These are phyloP conservation scores for Drosophila borborema DNA, from an alignment of 2,888 invertebrate species.

Conservation along the genomic window DNA sequence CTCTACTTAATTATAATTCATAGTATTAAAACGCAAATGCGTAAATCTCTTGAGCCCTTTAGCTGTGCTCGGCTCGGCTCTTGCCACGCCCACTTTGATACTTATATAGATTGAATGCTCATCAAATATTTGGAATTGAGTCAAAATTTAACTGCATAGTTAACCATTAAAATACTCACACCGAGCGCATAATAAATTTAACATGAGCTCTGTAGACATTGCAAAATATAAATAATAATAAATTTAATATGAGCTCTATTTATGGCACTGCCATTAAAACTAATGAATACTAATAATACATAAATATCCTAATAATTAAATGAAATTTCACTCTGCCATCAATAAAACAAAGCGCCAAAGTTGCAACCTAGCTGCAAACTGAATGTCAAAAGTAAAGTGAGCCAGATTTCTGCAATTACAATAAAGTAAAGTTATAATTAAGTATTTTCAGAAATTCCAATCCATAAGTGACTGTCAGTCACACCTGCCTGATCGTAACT, in stretches of 20 bases:
- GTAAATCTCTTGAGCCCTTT: constrained; percentile 34
- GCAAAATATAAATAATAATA: not conserved
- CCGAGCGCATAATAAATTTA: constrained; percentile 1
- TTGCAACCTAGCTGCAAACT: constrained; percentile 1
- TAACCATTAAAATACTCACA: constrained; percentile 1
- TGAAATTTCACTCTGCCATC: not conserved
- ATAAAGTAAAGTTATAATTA: not conserved
- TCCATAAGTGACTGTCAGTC: not conserved
- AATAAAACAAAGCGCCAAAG: not conserved
- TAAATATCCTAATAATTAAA: constrained; percentile 1
- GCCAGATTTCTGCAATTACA: not conserved
- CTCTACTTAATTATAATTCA: constrained; percentile 66
- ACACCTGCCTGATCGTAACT: constrained; percentile 5
- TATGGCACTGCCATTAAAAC: constrained; percentile 5
- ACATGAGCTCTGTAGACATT: constrained; percentile 1
- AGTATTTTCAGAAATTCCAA: not conserved
- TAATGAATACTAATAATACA: constrained; percentile 5
- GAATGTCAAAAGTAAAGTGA: not conserved
- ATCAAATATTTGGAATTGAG: constrained; percentile 7
- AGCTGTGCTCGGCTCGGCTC: not conserved
- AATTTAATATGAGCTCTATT: not conserved
- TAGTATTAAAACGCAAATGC: constrained; percentile 56
- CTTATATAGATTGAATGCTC: constrained; percentile 9
- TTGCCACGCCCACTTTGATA: constrained; percentile 21
- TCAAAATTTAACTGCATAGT: not conserved